Percentiles rank a stretch among this genome's conserved stretches.
phyloP scores from a whole-genome alignment of 2,888 invertebrate species.

The Tenodera sinensis region DNA sequence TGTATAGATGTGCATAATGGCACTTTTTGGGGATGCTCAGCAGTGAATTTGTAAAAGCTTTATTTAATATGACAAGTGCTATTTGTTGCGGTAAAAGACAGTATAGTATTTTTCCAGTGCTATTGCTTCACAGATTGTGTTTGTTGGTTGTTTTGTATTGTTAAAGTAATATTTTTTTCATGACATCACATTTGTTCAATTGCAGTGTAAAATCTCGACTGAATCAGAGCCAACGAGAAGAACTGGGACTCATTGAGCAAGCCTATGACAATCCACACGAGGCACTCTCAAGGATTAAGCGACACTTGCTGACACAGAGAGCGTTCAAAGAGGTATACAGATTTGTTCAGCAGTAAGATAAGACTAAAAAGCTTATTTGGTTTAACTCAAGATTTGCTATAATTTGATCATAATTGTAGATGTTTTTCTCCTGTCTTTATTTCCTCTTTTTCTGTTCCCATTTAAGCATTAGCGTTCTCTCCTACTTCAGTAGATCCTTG shows the following conservation, averaged over 20 bases:
- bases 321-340: slow-evolving; percentile 88
- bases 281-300: slow-evolving; percentile 96
- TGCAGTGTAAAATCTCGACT: slow-evolving; percentile 89
- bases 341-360: too few species aligned
- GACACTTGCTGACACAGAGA: slow-evolving; percentile 96
- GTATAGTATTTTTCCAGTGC: not conserved
- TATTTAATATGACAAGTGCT: not conserved
- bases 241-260: slow-evolving; percentile 97
- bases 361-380: too few species aligned
- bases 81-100: not conserved
- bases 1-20: too few species aligned
- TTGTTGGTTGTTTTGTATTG: not conserved
- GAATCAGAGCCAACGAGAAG: slow-evolving; percentile 98
- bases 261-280: slow-evolving; percentile 99
- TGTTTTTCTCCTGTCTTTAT: too few species aligned
- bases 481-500: too few species aligned
- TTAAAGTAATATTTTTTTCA: not conserved
- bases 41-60: not conserved
- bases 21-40: too few species aligned
- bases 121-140: too few species aligned
- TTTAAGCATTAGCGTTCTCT: too few species aligned
- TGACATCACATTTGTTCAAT: slow-evolving; percentile 22
- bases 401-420: too few species aligned
- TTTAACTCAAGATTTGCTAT: too few species aligned
- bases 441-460: too few species aligned